Conservation (phyloP, 1,140 invertebrate genomes). For the Artemia franciscana region DNA sequence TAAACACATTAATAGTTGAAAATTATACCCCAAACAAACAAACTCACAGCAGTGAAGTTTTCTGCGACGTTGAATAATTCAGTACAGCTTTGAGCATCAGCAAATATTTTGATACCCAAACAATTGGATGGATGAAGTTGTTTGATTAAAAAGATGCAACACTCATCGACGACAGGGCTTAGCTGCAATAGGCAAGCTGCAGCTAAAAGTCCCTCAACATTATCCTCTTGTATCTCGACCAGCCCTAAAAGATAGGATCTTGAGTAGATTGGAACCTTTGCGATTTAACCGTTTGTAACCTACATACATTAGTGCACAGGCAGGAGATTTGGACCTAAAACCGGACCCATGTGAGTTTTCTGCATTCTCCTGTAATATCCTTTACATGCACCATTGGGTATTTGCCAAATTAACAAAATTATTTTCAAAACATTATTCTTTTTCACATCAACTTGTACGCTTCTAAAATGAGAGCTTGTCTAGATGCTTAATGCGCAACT, state of each 20-base stretch:
- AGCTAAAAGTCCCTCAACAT: slow-evolving; percentile 56
- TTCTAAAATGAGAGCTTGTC: too few species aligned
- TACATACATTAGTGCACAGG: too few species aligned
- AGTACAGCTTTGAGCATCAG: slow-evolving; percentile 62
- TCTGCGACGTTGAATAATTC: slow-evolving; percentile 51
- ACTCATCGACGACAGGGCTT: slow-evolving; percentile 62
- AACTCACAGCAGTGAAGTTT: slow-evolving; percentile 36
- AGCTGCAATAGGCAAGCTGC: slow-evolving; percentile 69
- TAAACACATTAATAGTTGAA: background rate
- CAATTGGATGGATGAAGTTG: slow-evolving; percentile 85
- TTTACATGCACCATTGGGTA: too few species aligned
- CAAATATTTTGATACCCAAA: slow-evolving; percentile 72
- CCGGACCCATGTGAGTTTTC: too few species aligned
- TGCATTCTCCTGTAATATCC: too few species aligned
- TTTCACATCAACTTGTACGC: too few species aligned
- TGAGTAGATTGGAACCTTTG: too few species aligned
- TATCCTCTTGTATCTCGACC: slow-evolving; percentile 34
- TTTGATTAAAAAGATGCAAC: slow-evolving; percentile 66
- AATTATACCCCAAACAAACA: background rate
- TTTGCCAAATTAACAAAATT: too few species aligned
- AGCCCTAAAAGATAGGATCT: slow-evolving; percentile 27
- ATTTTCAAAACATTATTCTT: too few species aligned
- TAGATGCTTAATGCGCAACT: too few species aligned
- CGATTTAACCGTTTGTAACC: too few species aligned
- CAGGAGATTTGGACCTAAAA: too few species aligned